phyloP scores from a whole-genome alignment of 2,113 vertebrate species.

The Gymnogyps californianus region DNA sequence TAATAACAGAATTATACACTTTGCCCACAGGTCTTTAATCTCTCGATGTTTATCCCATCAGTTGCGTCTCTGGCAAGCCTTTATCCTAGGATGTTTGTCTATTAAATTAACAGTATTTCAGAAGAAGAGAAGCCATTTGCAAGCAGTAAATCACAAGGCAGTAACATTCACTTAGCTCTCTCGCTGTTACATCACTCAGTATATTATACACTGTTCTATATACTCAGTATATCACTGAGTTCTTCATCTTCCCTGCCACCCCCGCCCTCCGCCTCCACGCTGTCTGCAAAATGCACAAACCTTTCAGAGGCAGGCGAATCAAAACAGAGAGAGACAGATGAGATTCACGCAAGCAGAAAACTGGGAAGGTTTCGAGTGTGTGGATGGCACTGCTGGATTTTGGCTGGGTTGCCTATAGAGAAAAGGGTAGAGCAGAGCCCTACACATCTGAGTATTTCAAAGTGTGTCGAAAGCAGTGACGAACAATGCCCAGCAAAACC shows the following conservation, averaged over 20 bases:
- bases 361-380: neutral
- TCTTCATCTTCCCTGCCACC: slow-evolving; percentile 45
- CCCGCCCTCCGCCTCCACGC: slow-evolving; percentile 30
- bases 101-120: slow-evolving; percentile 78
- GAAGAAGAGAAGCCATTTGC: slow-evolving; percentile 66
- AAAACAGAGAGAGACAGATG: neutral
- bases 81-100: slow-evolving; percentile 76
- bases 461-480: neutral
- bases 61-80: slow-evolving; percentile 57
- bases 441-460: neutral
- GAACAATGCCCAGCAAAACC: neutral
- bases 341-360: neutral
- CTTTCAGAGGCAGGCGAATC: slow-evolving; percentile 5
- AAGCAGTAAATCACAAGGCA: slow-evolving; percentile 71
- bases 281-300: slow-evolving; percentile 40
- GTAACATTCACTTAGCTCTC: slow-evolving; percentile 51
- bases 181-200: slow-evolving; percentile 52
- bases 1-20: slow-evolving; percentile 66
- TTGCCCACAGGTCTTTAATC: slow-evolving; percentile 71
- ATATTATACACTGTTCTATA: slow-evolving; percentile 34
- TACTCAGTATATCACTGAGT: neutral
- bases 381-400: slow-evolving; percentile 16
- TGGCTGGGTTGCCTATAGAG: neutral
- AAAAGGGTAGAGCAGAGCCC: neutral
- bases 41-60: slow-evolving; percentile 71